Conservation (phyloP, 2,888 invertebrate genomes). For the Lysandra bellargus region DNA sequence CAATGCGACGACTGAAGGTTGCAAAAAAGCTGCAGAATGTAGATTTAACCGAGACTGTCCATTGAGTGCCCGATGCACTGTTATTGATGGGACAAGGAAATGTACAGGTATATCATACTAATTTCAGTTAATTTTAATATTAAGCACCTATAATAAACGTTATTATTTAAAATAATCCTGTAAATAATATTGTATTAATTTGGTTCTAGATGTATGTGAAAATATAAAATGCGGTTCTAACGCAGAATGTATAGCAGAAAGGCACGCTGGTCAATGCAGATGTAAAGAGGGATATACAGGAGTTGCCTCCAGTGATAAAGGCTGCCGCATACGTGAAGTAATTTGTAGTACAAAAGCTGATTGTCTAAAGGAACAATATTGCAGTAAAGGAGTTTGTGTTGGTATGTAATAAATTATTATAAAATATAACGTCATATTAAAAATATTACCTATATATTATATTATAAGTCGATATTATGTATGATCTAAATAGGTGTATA, state of each 20-base stretch:
- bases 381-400: conserved; percentile 89
- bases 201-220: conserved; percentile 86
- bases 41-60: conserved; percentile 90
- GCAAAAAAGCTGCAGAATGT: conserved; percentile 91
- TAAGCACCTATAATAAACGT: neutral
- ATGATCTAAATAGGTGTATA: too few relatives aligned
- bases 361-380: conserved; percentile 89
- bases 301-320: conserved; percentile 85
- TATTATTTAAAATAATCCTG: conserved; percentile 5
- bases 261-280: conserved; percentile 88
- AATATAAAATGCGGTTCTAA: conserved; percentile 89
- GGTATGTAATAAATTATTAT: conserved; percentile 69
- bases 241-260: conserved; percentile 88
- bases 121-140: conserved; percentile 31
- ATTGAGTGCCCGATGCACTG: conserved; percentile 86
- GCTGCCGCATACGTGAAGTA: conserved; percentile 88
- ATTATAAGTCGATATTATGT: too few relatives aligned
- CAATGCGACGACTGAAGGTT: conserved; percentile 91
- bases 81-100: conserved; percentile 86
- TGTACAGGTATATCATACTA: conserved; percentile 81
- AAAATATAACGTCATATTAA: neutral
- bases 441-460: too few relatives aligned
- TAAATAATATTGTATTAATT: neutral
- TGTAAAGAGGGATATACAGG: conserved; percentile 90
- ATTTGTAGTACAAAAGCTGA: conserved; percentile 86